These are phyloP conservation scores for Channa argus DNA, from an alignment of 2,113 vertebrate genomes.

Conservation along the genomic window DNA sequence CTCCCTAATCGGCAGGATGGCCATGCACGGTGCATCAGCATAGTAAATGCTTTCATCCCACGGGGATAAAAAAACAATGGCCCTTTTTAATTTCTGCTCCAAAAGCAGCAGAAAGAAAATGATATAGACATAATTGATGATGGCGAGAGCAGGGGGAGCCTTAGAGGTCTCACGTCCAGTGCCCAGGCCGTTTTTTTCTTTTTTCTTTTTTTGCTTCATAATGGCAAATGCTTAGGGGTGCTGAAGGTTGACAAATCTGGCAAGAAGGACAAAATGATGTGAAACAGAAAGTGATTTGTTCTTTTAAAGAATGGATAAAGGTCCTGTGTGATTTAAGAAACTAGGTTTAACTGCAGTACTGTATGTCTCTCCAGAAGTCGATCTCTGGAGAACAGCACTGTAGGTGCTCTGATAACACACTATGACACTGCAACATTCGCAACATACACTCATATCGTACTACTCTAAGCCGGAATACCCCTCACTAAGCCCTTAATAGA, in stretches of 20 bases:
- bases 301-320: conserved; percentile 68
- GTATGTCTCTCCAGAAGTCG: conserved; percentile 53
- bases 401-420: conserved; percentile 58
- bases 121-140: conserved; percentile 82
- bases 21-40: conserved; percentile 48
- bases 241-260: conserved; percentile 76
- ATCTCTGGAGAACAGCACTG: conserved; percentile 38
- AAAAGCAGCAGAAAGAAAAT: conserved; percentile 72
- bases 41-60: conserved; percentile 79
- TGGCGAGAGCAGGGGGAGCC: conserved; percentile 65
- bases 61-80: conserved; percentile 80
- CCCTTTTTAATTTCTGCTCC: conserved; percentile 78
- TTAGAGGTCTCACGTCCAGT: conserved; percentile 67
- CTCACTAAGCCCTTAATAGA: conserved; percentile 5
- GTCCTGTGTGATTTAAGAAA: conserved; percentile 64
- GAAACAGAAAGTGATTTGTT: conserved; percentile 74
- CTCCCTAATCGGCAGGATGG: conserved; percentile 72
- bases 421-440: conserved; percentile 30
- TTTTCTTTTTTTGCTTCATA: conserved; percentile 65
- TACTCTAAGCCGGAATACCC: conserved; percentile 16
- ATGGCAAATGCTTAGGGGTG: conserved; percentile 66
- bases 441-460: background rate
- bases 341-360: conserved; percentile 73
- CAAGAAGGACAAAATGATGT: conserved; percentile 78
- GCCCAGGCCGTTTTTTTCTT: conserved; percentile 38